Base-by-base conservation (phyloP, 2,888 invertebrate genomes). In the Calameuta pallipes region DNA sequence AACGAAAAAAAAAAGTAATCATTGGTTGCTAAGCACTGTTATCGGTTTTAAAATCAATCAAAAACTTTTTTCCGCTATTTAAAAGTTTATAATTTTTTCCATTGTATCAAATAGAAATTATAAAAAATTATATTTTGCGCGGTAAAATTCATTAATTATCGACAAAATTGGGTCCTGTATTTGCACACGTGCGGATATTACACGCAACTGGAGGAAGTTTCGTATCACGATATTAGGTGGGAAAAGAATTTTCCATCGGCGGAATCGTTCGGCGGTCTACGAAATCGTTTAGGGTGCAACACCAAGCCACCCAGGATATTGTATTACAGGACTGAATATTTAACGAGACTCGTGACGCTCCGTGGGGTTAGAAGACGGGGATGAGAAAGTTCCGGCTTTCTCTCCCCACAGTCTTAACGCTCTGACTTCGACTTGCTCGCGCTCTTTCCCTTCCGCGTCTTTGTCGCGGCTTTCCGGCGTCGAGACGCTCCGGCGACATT, bases 311-410 rank as follows among this genome's bases (percentile, higher is more conserved):
- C 34, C 74, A 90, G 88, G 88, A 92, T 92, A 92, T 92, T 92
- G 92, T 92, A 92, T 92, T 92, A 92, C 91, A 88, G 90, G 90
- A 87, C 90, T 92, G 92, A 92, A 92, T 92, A 92, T 92, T 92
- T 92, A 92, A 92, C 91, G 90, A 91, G 90, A 81, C 83, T 84
- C 83, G 87, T 85, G 87, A 87, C 87, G 88, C 88, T 87, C 84
- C 84, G 83, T 56, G 41, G 41, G 41, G 41, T 56, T 56, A 23
- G 41, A 56, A 4, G 84, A 81, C 84, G 81, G 81, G 85, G 85
- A 86, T 81, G 83, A 77, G 82, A 82, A 84, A 84, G 84, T 85
- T 85, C 73, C 78, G 79, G 77, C 69, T 81, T 82, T 79, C 23
- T 23, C 31, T 71, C 71, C 31, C 71, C 30, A 76, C 78, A 82